Conservation (phyloP, 2,113 vertebrate species). For the Cyanoramphus novaezelandiae region DNA sequence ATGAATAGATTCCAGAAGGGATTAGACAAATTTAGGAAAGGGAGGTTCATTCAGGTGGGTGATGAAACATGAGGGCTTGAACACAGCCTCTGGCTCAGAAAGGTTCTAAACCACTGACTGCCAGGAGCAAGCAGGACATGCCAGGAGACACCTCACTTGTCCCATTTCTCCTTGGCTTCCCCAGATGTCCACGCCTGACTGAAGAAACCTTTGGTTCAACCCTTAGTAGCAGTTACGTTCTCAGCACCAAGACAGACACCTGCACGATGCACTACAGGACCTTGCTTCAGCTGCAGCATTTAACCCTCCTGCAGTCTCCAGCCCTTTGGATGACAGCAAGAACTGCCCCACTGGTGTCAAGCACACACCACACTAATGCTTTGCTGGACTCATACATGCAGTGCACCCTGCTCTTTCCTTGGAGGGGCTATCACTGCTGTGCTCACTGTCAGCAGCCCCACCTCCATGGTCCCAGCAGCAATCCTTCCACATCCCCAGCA, state of each 20-base stretch:
- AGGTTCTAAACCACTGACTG: neutral
- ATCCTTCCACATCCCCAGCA: neutral
- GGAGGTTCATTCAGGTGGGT: neutral
- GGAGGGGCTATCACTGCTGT: fast-evolving
- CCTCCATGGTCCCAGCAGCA: neutral
- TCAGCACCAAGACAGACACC: neutral
- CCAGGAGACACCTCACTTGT: neutral
- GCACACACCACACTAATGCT: fast-evolving
- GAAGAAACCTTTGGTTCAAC: neutral
- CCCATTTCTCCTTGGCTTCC: neutral
- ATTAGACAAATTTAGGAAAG: neutral
- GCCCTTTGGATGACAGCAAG: fast-evolving
- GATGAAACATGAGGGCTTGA: neutral
- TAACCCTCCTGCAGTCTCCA: neutral
- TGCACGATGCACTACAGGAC: neutral
- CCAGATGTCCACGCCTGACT: fast-evolving
- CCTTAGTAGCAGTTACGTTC: fast-evolving
- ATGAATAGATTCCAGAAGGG: neutral
- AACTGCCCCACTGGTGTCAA: fast-evolving
- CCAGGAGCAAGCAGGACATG: neutral
- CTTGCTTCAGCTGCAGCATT: neutral
- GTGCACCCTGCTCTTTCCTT: neutral
- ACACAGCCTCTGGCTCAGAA: neutral
- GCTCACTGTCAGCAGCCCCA: fast-evolving
- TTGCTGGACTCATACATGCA: fast-evolving